Base-by-base conservation (phyloP, 23 tunicate genomes). In the Diplosoma virens region DNA sequence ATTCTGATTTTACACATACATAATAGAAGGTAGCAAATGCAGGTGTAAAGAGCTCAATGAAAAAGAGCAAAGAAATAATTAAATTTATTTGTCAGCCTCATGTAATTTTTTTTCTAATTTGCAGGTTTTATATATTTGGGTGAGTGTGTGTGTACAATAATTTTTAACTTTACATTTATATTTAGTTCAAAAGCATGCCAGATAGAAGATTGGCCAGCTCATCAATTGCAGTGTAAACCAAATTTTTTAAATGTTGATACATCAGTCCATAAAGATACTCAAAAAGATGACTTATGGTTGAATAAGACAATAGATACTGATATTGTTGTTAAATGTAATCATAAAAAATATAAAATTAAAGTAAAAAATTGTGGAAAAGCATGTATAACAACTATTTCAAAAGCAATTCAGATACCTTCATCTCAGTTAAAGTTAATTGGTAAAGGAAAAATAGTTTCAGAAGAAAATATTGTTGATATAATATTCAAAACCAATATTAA, bases 391-490 rank as follows among this genome's bases (percentile, higher is more conserved):
- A 23, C 48, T 48, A 50, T 78, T 2, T 78, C 84, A 2, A 48
- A 71, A 21, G 28, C 70, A 17, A 33, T 79, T 25, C 23, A 17
- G 20, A 72, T 86, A 16, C 92, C 80, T 2, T 32, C 63, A n/a
- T 24, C 58, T 36, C 16, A 56, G 20, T 61, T 86, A 50, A 86
- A 86, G 59, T 65, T 86, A 16, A 71, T 86, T 59, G 80, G 72
- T 22, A 56, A 63, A 66, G 92, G 92, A 3, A 79, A 79, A 61
- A 46, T 86, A 1, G 56, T 86, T 21, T 50, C 30, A 59, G 75
- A 70, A 79, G 79, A 71, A 30, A 86, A 79, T 28, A 32, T 86
- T 29, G 2, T 14, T 25, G 92, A 79, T 2, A 4, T 77, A 7
- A 14, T 84, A 2, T 64, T 79, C 21, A 25, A 45, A 2, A 59